These are phyloP conservation scores for Coptodon bakossiorum DNA, from an alignment of 2,113 vertebrate species.

Conservation along the genomic window DNA sequence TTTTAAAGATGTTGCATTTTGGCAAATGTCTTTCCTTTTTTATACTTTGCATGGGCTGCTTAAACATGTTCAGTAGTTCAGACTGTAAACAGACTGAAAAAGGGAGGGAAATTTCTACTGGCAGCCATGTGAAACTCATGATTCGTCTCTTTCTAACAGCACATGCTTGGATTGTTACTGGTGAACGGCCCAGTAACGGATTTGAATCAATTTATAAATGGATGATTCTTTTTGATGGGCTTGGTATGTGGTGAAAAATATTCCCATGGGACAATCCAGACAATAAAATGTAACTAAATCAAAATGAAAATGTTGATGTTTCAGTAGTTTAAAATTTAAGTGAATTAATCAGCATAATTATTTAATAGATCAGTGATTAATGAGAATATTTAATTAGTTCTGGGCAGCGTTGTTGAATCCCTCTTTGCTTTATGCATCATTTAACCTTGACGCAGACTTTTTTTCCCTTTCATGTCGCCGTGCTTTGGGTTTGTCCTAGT, in stretches of 20 bases:
- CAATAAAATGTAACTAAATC: neutral
- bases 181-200: neutral
- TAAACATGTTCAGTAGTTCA: neutral
- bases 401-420: neutral
- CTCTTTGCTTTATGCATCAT: neutral
- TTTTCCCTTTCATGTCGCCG: neutral
- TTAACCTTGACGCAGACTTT: neutral
- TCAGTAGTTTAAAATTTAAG: neutral
- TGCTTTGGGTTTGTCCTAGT: neutral
- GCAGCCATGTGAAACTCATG: neutral
- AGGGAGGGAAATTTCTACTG: neutral
- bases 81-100: neutral
- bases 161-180: neutral
- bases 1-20: neutral
- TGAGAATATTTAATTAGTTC: neutral
- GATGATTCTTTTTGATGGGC: neutral
- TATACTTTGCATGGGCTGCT: neutral
- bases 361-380: neutral
- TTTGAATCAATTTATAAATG: neutral
- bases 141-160: neutral
- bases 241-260: neutral
- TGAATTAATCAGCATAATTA: neutral
- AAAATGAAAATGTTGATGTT: neutral
- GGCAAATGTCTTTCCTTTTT: neutral
- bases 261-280: neutral